Evolutionary conservation across 2,797 vertebrate genomes (phyloP).

Genomic region (Cephalopachus bancanus): DNA sequence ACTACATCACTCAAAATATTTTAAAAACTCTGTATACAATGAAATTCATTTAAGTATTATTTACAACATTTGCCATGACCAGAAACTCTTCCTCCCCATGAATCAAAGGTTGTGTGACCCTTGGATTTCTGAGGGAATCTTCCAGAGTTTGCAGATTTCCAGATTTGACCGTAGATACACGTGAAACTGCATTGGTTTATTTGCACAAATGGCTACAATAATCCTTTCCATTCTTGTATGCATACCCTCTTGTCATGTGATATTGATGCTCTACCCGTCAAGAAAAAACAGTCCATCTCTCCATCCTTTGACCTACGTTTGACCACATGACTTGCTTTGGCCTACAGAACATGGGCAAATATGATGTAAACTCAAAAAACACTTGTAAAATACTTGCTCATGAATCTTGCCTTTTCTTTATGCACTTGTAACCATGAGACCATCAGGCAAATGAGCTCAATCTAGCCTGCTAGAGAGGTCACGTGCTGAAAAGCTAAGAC

Average conservation of each 20-base stretch:
- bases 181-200: neutral
- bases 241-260: neutral
- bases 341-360: neutral
- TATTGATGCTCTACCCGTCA: neutral
- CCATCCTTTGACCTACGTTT: neutral
- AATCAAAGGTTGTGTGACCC: neutral
- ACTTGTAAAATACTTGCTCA: neutral
- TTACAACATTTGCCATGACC: constrained; percentile 5
- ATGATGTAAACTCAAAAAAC: neutral
- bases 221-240: neutral
- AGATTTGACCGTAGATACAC: neutral
- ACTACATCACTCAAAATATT: constrained; percentile 55
- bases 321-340: neutral
- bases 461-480: neutral
- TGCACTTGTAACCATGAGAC: neutral
- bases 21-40: constrained; percentile 18
- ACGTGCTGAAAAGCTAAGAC: neutral
- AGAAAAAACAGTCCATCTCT: neutral
- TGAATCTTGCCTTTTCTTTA: constrained; percentile 29
- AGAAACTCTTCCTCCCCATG: neutral
- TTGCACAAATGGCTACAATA: neutral
- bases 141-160: neutral
- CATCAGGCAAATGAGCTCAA: neutral
- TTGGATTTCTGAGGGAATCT: constrained; percentile 2
- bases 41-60: constrained; percentile 37